These are phyloP conservation scores for Chelonia mydas DNA, from an alignment of 2,797 vertebrate species.

Conservation along the genomic window DNA sequence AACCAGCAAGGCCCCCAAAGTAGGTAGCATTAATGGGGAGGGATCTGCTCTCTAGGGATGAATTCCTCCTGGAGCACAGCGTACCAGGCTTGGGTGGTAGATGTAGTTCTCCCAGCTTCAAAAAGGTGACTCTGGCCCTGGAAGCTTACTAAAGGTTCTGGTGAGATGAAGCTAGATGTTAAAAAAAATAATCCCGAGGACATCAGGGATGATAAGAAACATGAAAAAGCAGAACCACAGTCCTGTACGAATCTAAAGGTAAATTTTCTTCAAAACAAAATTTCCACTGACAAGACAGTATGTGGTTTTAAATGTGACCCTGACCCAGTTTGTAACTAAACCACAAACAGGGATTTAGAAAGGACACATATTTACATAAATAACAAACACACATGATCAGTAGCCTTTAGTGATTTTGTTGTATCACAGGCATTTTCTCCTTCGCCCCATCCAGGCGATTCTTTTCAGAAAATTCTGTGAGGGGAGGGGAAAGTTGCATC, in stretches of 20 bases:
- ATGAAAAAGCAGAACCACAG: conserved; percentile 40
- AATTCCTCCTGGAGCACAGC: neutral
- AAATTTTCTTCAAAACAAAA: conserved; percentile 61
- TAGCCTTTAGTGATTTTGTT: conserved; percentile 26
- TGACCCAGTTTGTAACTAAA: neutral
- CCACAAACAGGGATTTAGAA: conserved; percentile 13
- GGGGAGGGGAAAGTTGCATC: neutral
- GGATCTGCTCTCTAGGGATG: neutral
- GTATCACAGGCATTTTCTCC: conserved; percentile 33
- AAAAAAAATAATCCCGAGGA: conserved; percentile 17
- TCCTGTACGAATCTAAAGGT: conserved; percentile 55
- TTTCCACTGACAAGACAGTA: neutral
- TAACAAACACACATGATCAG: conserved; percentile 43
- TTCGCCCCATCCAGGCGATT: neutral
- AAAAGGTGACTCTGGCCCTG: neutral
- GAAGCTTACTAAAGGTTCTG: neutral
- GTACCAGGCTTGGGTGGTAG: neutral
- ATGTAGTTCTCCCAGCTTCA: neutral
- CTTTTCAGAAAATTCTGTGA: neutral
- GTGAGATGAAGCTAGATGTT: neutral
- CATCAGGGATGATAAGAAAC: conserved; percentile 38
- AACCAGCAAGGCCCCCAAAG: neutral
- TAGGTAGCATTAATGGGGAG: neutral
- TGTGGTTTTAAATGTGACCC: neutral
- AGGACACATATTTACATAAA: neutral